Base-by-base conservation (phyloP, 2,888 invertebrate genomes). In the Rhingia rostrata region DNA sequence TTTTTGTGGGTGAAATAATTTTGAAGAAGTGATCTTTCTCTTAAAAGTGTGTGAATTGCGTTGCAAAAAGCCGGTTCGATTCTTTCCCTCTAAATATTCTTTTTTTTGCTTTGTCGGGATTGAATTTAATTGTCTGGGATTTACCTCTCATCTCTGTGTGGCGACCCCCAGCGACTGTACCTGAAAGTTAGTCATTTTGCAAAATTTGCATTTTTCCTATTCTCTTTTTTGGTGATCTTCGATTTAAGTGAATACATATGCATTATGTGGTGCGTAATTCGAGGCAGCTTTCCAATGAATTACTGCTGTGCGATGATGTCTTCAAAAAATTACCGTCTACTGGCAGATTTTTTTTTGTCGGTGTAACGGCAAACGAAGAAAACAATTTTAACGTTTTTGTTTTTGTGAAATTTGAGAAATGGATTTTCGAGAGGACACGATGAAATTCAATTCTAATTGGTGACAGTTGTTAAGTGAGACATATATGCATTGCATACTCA, bases 261-360 rank as follows among this genome's bases (percentile, higher is more conserved):
- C 12, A 35, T 53, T 43, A 30, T 9, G 33, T 37, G 22, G 32
- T 75, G 64, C 77, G 81, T 70, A 81, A 81, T 77, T 77, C 53
- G 81, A 81, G 41, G 70, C 63, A 14, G 41, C 63, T 70, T 70
- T 67, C 49, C 39, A 45, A 54, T 80, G 73, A 73, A 80, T 63
- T 70, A 32, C 9, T 58, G 37, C 47, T 63, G 64, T 70, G 61
- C 53, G 53, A 54, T 43, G 41, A 41, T 32, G 41, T 9, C 41
- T 37, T 80, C 60, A 30, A 74, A 70, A 7, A 9, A 9, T 41
- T 6, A 32, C 10, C 30, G 49, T 80, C 51, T 22, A 73, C 58
- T 49, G 45, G 49, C 22, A 30, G 7, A 14, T 22, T 22, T 51
- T 72, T 58, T 66, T 39, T 41, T 30, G n/a, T 30, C 39, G n/a